A percentile compares a stretch with the other conserved stretches of the same genome.
These are phyloP conservation scores for Apodemia hepburni DNA, from an alignment of 2,888 invertebrate species.

Conservation along the genomic window DNA sequence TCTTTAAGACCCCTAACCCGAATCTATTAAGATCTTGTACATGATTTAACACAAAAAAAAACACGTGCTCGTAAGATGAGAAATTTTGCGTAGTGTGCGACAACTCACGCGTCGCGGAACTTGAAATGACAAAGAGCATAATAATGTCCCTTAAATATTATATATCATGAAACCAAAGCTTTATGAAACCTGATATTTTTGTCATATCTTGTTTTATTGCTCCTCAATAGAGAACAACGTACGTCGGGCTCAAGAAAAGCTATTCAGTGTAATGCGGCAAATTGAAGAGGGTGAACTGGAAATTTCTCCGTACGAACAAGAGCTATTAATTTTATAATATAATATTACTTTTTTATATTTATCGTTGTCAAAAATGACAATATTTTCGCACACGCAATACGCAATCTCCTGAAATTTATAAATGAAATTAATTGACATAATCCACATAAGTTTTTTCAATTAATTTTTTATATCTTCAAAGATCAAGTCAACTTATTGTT, in stretches of 20 bases:
- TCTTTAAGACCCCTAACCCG: background rate
- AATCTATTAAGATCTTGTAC: constrained; percentile 14
- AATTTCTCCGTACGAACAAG: constrained; percentile 26
- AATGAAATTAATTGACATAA: no score
- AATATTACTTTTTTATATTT: background rate
- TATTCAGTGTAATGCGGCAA: constrained; percentile 53
- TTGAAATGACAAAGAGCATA: constrained; percentile 59
- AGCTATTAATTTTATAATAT: background rate
- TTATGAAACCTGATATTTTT: constrained; percentile 80
- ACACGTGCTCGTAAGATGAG: constrained; percentile 30
- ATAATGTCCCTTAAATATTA: constrained; percentile 75
- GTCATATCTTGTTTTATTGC: constrained; percentile 78
- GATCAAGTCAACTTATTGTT: no score
- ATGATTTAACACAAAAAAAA: constrained; percentile 17
- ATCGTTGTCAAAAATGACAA: no score
- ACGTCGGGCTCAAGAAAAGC: constrained; percentile 47
- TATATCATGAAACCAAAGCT: constrained; percentile 75
- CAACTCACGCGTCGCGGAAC: constrained; percentile 42
- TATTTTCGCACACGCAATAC: no score
- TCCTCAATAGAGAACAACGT: constrained; percentile 65
- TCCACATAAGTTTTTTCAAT: no score
- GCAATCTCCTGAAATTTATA: no score
- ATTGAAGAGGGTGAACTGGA: constrained; percentile 48
- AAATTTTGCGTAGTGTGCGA: constrained; percentile 35
- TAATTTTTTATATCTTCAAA: no score